Conservation (phyloP, 2,888 invertebrate genomes). For the Orchesellides sinensis region DNA sequence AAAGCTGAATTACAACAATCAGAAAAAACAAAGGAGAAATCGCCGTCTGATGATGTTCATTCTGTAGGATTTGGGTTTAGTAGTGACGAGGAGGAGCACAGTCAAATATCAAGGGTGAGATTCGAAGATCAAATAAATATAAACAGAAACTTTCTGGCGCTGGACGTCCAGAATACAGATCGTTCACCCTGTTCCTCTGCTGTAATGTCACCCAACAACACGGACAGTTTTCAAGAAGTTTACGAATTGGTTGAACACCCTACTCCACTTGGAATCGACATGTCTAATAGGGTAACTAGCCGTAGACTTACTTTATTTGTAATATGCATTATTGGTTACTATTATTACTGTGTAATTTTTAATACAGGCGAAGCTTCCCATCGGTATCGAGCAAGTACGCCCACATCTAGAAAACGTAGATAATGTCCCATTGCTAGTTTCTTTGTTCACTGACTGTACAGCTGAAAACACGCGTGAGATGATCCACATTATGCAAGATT, state of each 20-base stretch:
- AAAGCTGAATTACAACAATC: constrained; percentile 7
- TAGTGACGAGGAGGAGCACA: constrained; percentile 67
- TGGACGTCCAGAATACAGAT: constrained; percentile 55
- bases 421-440: constrained; percentile 97
- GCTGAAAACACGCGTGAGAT: constrained; percentile 94
- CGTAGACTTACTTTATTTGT: constrained; percentile 14
- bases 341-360: too few species aligned
- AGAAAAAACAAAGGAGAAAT: constrained; percentile 39
- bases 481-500: constrained; percentile 97
- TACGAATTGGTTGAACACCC: constrained; percentile 78
- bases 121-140: constrained; percentile 62
- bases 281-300: constrained; percentile 89
- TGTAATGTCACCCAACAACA: constrained; percentile 64
- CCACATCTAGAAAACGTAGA: constrained; percentile 97
- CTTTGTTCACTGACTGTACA: constrained; percentile 98
- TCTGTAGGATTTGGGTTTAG: constrained; percentile 60
- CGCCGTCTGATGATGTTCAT: constrained; percentile 35
- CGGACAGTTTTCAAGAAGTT: constrained; percentile 71
- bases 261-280: constrained; percentile 93
- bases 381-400: constrained; percentile 95
- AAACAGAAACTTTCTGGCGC: constrained; percentile 51
- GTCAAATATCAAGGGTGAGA: constrained; percentile 64
- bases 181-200: constrained; percentile 65
- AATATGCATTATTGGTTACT: too few species aligned
- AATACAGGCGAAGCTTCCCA: constrained; percentile 91